Percentiles rank a stretch among this genome's conserved stretches.
Evolutionary conservation across 2,888 invertebrate genomes (phyloP).

Genomic region (Phasia obesa): DNA sequence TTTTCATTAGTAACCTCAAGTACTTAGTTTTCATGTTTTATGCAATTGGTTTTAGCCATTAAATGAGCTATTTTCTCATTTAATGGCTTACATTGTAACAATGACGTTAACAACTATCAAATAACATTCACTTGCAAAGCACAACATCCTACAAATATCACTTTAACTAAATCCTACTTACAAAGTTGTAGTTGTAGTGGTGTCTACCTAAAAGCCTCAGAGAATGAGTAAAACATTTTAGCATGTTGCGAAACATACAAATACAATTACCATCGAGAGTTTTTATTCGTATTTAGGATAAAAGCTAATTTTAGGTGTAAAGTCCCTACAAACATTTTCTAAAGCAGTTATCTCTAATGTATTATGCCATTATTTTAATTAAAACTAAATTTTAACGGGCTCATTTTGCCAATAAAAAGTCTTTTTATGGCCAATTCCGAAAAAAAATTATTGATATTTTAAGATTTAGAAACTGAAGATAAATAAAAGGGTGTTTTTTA

Average conservation of each 20-base stretch:
- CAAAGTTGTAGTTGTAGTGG: background rate
- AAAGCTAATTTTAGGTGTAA: conserved; percentile 22
- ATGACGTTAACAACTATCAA: conserved; percentile 25
- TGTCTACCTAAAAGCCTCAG: background rate
- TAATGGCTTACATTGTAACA: conserved; percentile 65
- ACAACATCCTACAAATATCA: conserved; percentile 29
- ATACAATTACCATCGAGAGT: background rate
- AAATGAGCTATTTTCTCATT: conserved; percentile 68
- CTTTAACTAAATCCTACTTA: conserved; percentile 49
- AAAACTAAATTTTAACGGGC: too few relatives aligned
- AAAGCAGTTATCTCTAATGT: background rate
- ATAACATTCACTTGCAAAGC: background rate
- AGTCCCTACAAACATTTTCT: background rate
- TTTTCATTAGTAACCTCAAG: conserved; percentile 65
- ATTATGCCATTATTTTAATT: too few relatives aligned
- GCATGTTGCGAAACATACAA: conserved; percentile 21
- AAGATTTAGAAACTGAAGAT: too few relatives aligned
- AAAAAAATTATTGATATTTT: too few relatives aligned
- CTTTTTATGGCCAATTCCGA: too few relatives aligned
- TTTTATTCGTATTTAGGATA: conserved; percentile 34
- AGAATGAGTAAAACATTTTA: conserved; percentile 22
- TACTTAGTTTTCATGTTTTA: conserved; percentile 71
- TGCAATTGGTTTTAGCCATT: conserved; percentile 70
- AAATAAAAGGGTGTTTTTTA: too few relatives aligned
- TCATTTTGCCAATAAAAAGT: too few relatives aligned